Conservation (phyloP, 2,113 vertebrate genomes). For the Clarias batrachus region DNA sequence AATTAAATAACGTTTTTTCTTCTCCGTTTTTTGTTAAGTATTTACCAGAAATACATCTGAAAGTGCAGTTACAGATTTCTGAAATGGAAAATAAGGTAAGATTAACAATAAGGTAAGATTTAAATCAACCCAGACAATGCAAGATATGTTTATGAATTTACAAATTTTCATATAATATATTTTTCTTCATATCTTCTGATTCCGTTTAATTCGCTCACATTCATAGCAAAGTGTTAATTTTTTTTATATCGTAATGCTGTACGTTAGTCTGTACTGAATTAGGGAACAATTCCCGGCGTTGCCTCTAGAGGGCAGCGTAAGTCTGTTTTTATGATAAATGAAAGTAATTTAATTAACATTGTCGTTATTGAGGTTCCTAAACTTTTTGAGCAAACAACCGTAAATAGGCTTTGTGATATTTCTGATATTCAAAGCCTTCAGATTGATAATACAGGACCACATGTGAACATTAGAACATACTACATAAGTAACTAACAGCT, state of each 20-base stretch:
- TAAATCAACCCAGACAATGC: neutral
- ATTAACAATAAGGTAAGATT: constrained; percentile 7
- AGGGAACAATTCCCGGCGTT: neutral
- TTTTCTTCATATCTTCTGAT: neutral
- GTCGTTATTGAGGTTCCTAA: neutral
- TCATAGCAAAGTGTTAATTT: neutral
- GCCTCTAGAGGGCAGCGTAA: neutral
- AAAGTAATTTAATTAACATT: too few relatives aligned
- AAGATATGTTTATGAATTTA: neutral
- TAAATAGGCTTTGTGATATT: neutral
- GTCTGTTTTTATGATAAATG: neutral
- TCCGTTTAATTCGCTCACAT: neutral
- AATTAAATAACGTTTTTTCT: too few relatives aligned
- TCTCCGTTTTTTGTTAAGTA: too few relatives aligned
- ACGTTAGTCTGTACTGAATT: neutral
- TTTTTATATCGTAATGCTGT: neutral
- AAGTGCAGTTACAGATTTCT: neutral
- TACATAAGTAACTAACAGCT: neutral
- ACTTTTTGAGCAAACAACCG: neutral
- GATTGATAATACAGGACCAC: neutral
- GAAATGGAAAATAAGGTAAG: constrained; percentile 31
- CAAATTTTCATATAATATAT: too few relatives aligned
- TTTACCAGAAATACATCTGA: neutral
- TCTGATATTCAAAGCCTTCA: neutral
- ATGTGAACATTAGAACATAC: too few relatives aligned